Percentiles rank a stretch among this genome's conserved stretches.
Conservation (phyloP, 2,797 vertebrate genomes). For the Carcharodon carcharias region DNA sequence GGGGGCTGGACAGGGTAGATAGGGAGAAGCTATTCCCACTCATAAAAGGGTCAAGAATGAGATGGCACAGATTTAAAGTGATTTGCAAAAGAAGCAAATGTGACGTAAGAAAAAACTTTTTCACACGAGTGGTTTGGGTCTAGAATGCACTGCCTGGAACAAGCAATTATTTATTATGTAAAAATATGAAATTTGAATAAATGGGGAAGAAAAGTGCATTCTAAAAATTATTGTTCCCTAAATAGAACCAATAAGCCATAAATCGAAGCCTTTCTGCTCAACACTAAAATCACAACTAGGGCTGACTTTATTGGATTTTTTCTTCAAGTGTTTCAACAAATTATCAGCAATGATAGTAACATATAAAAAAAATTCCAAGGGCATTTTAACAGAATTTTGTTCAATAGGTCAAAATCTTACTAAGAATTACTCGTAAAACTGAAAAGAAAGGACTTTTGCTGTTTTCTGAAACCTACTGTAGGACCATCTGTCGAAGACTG, state of each 20-base stretch:
- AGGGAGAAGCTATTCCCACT: too few species aligned
- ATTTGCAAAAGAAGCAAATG: too few species aligned
- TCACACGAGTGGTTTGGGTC: too few species aligned
- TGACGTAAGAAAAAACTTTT: too few species aligned
- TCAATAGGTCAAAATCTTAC: background rate
- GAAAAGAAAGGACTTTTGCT: background rate
- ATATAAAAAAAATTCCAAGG: background rate
- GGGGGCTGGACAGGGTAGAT: too few species aligned
- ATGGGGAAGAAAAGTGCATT: background rate
- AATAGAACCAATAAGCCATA: background rate
- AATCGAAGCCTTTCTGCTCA: background rate
- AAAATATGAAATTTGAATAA: background rate
- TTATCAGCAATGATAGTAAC: background rate
- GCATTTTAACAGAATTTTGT: background rate
- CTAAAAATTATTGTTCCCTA: background rate
- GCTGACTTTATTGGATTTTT: background rate
- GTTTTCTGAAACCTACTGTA: conserved; percentile 73
- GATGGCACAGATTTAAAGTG: too few species aligned
- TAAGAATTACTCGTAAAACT: background rate
- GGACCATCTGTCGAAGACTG: conserved; percentile 91
- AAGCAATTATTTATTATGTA: background rate
- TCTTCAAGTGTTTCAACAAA: background rate
- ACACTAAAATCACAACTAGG: background rate
- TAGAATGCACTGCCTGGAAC: background rate
- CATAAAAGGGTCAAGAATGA: too few species aligned